Percentiles rank a stretch among this genome's conserved stretches.
phyloP scores from a whole-genome alignment of 2,797 vertebrate genomes.

The Macropodus opercularis region DNA sequence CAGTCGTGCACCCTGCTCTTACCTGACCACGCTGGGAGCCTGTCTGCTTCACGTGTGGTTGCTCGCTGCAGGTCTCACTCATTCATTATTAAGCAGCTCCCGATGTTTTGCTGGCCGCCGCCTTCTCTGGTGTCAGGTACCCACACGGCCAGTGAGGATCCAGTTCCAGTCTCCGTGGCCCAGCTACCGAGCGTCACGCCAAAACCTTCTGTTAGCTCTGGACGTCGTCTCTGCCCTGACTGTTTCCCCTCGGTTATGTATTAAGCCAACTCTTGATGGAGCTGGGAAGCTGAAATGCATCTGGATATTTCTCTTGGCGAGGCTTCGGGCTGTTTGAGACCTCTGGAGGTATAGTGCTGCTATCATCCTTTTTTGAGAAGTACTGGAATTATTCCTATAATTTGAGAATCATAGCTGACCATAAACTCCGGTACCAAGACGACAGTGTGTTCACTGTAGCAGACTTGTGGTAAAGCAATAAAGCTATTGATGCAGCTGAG shows the following conservation, averaged over 20 bases:
- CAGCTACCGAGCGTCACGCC: slow-evolving; percentile 12
- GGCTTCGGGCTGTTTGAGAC: slow-evolving; percentile 34
- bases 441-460: slow-evolving; percentile 43
- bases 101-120: slow-evolving; percentile 63
- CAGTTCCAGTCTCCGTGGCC: slow-evolving; percentile 57
- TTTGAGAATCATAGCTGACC: slow-evolving; percentile 25
- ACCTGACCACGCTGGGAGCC: slow-evolving; percentile 60
- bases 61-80: slow-evolving; percentile 46
- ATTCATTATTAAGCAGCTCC: slow-evolving; percentile 79
- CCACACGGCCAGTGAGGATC: slow-evolving; percentile 64
- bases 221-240: slow-evolving; percentile 14
- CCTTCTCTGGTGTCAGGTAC: slow-evolving; percentile 80
- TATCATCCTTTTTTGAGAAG: slow-evolving; percentile 37
- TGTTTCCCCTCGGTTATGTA: slow-evolving; percentile 27
- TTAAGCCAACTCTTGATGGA: slow-evolving; percentile 37
- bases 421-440: slow-evolving; percentile 51
- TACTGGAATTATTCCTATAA: slow-evolving; percentile 31
- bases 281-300: slow-evolving; percentile 53
- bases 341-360: slow-evolving; percentile 66
- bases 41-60: slow-evolving; percentile 48
- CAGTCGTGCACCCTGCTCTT: slow-evolving; percentile 55
- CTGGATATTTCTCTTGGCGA: slow-evolving; percentile 67
- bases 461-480: slow-evolving; percentile 52
- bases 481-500: slow-evolving; percentile 49
- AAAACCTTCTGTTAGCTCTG: slow-evolving; percentile 20